Evolutionary conservation across 2,113 vertebrate genomes (phyloP), one percentile per base, ranked within the genome.

Genomic region (Hepsetus odoe): DNA sequence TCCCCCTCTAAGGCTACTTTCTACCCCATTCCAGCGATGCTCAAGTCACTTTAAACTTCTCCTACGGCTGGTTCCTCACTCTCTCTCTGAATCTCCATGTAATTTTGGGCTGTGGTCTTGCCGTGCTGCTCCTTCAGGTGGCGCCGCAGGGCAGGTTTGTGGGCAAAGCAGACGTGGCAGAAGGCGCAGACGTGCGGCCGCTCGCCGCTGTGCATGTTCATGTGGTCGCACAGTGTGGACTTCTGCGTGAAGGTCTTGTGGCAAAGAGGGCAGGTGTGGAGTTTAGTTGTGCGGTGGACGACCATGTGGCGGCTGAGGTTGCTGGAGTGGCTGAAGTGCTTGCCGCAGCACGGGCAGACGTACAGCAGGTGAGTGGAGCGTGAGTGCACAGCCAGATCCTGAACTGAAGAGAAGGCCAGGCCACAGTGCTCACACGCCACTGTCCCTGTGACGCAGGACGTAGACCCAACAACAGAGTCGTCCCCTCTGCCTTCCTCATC

Each of bases 91-190:
- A 92, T 92, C 7, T 97, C 94, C 62, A 96, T 80, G 55, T 94
- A 94, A 77, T 97, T 98, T 90, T 97, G 93, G 0, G 94, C 96
- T 0, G 96, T 97, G 61, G 96, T 97, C 82, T 96, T 98, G 8
- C 96, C 96, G 6, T 98, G 96, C 65, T 98, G 96, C 83, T 98
- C 96, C 86, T 97, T 97, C 67, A 98, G 93, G 85, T 98, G 96
- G 13, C 96, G 93, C 6, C 96, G 84, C 24, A 98, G 90, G 35
- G 96, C 96, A 0, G 96, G 96, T 80, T 98, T 98, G 91, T 98
- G 96, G 18, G 96, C 96, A 12, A 98, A 98, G 83, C 96, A 93
- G 12, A 96, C 95, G 11, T 96, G 92, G 76, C 96, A 98, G 90
- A 97, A 97, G 9, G 94, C 94, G 80, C 96, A 98, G 56, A 92